Conservation (phyloP, 2,888 invertebrate species). For the Dynastes tityus region DNA sequence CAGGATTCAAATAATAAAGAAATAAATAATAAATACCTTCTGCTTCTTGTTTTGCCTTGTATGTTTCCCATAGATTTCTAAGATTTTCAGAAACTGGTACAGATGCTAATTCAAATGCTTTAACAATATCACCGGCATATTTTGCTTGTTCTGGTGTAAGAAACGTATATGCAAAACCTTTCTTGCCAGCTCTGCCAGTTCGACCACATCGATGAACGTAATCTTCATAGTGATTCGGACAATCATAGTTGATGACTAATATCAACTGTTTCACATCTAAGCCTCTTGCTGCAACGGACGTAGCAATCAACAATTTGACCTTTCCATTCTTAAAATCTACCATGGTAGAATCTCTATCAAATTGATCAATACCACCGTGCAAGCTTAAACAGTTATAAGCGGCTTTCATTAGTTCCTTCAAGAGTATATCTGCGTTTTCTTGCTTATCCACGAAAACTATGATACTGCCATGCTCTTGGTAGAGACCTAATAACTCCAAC, state of each 20-base stretch:
- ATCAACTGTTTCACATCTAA: constrained; percentile 99
- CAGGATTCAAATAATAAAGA: background rate
- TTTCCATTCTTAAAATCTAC: constrained; percentile 95
- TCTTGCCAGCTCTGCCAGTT: constrained; percentile 94
- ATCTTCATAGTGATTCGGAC: constrained; percentile 99
- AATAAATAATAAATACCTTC: constrained; percentile 73
- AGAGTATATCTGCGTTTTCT: constrained; percentile 94
- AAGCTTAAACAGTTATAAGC: constrained; percentile 97
- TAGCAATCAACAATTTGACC: constrained; percentile 90
- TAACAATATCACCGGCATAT: constrained; percentile 93
- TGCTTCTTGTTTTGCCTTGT: constrained; percentile 91
- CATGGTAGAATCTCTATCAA: constrained; percentile 98
- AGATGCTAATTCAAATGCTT: constrained; percentile 91
- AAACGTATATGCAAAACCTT: constrained; percentile 98
- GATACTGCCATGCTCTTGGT: constrained; percentile 92
- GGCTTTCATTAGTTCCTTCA: constrained; percentile 96
- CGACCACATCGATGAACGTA: constrained; percentile 98
- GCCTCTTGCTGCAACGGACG: constrained; percentile 98
- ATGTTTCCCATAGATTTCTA: constrained; percentile 87
- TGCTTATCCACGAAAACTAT: constrained; percentile 99
- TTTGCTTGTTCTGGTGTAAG: constrained; percentile 94
- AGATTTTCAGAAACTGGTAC: constrained; percentile 85
- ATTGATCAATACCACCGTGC: constrained; percentile 99
- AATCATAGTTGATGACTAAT: constrained; percentile 98
- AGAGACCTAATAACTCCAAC: constrained; percentile 95